These are phyloP conservation scores for Gandaritis pyraliata DNA, from an alignment of 2,888 invertebrate genomes.

Conservation along the genomic window DNA sequence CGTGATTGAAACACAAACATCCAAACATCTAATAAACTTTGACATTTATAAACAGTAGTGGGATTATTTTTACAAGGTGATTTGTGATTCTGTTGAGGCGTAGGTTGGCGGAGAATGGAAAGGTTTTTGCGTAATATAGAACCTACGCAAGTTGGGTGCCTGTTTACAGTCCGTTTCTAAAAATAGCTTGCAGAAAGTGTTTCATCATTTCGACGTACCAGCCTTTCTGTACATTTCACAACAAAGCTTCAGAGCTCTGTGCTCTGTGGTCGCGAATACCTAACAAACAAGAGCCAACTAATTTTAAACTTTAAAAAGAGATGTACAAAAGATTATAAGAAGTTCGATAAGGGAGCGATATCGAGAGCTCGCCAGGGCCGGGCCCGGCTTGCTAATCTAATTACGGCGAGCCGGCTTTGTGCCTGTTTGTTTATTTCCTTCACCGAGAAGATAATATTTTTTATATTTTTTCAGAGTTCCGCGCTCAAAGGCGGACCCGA, in stretches of 20 bases:
- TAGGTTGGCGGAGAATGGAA: background rate
- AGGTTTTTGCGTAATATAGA: background rate
- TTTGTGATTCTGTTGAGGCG: background rate
- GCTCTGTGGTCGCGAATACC: slow-evolving; percentile 20
- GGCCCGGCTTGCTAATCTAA: slow-evolving; percentile 76
- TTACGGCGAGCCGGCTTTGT: slow-evolving; percentile 59
- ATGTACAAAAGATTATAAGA: slow-evolving; percentile 54
- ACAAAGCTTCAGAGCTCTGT: slow-evolving; percentile 10
- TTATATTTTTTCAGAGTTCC: slow-evolving; percentile 66
- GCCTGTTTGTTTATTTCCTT: slow-evolving; percentile 67
- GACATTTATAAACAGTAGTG: too few relatives aligned
- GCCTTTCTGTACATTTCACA: background rate
- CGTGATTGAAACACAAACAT: too few relatives aligned
- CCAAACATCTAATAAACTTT: too few relatives aligned
- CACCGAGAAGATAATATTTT: slow-evolving; percentile 65
- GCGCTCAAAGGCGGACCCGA: slow-evolving; percentile 78
- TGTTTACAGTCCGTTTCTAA: background rate
- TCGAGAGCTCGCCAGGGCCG: slow-evolving; percentile 53
- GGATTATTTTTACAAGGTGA: slow-evolving; percentile 13
- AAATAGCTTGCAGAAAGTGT: background rate
- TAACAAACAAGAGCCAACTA: slow-evolving; percentile 31
- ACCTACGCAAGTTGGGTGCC: too few relatives aligned
- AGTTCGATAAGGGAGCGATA: slow-evolving; percentile 54
- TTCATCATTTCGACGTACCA: background rate
- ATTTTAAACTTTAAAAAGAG: slow-evolving; percentile 46